Conservation (phyloP, 92 coral and sea anemone species). For the Epizoanthus rinbou region DNA sequence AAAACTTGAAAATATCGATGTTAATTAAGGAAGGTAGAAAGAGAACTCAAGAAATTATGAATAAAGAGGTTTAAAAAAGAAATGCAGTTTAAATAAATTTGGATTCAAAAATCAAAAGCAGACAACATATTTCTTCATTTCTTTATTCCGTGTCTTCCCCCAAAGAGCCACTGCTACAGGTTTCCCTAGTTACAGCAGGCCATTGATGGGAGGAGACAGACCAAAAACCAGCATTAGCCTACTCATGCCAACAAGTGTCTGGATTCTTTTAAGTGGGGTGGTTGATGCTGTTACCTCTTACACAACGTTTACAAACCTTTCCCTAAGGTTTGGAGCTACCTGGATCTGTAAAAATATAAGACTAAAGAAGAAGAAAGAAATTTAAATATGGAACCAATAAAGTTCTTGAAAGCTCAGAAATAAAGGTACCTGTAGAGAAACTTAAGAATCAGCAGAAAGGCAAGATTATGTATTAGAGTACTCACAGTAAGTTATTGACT, state of each 20-base stretch:
- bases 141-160: too few species aligned
- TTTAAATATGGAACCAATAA: neutral
- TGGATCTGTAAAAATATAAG: conserved; percentile 28
- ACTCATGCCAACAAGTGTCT: neutral
- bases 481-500: neutral
- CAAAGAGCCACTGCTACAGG: too few species aligned
- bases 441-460: neutral
- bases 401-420: neutral
- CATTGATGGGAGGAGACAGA: too few species aligned
- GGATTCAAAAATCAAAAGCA: too few species aligned
- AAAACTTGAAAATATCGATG: too few species aligned
- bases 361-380: neutral
- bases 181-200: too few species aligned
- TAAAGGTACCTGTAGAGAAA: conserved; percentile 9
- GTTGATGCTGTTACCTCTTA: conserved; percentile 11
- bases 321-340: conserved; percentile 19
- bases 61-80: too few species aligned
- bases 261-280: neutral
- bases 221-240: too few species aligned
- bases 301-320: conserved; percentile 11
- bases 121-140: too few species aligned
- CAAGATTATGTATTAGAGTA: neutral
- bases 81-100: too few species aligned
- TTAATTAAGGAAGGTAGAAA: too few species aligned
- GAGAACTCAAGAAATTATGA: too few species aligned